Base-by-base conservation (phyloP, 2,888 invertebrate genomes). In the Dryocosmus kuriphilus region DNA sequence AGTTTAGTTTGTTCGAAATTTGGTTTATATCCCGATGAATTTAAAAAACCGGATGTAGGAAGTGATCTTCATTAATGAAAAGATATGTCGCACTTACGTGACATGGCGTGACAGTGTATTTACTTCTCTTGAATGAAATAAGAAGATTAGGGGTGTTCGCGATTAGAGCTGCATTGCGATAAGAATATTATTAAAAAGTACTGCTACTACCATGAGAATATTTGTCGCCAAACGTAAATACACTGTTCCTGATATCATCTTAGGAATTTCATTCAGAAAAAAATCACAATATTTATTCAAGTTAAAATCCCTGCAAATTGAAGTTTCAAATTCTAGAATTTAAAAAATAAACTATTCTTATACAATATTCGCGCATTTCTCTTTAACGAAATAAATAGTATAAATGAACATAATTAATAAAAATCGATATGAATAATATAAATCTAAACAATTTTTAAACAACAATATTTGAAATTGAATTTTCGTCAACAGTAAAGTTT, bases 101-200 rank as follows among this genome's bases (percentile, higher is more conserved):
- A 11, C 24, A 14, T 24, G n/a, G 24, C 57, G 24, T 57, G 57
- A 57, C 57, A 46, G n/a, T 30, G 67, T 51, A 30, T 27, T 27
- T 46, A 71, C 51, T 71, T 71, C 67, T 71, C 67, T 51, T 71
- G 67, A 71, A 71, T 51, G 67, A 71, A 71, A 71, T 71, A 27
- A 46, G 41, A 71, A 19, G 67, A 71, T 27, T 71, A 16, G 41
- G 27, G 11, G 11, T 2, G 24, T 11, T 57, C 11, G n/a, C n/a
- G n/a, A n/a, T 57, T 24, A 38, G 24, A 35, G 41, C 65, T 24
- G 46, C 27, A 19, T 30, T 11, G 46, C 46, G 46, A 71, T 71
- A 46, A 71, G 67, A 71, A 30, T 71, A 71, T 71, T n/a, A n/a
- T 51, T 67, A 67, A 41, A 65, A 71, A 51, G 27, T 19, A 46